Conservation (phyloP, 2,797 vertebrate genomes). For the Tympanoctomys barrerae region DNA sequence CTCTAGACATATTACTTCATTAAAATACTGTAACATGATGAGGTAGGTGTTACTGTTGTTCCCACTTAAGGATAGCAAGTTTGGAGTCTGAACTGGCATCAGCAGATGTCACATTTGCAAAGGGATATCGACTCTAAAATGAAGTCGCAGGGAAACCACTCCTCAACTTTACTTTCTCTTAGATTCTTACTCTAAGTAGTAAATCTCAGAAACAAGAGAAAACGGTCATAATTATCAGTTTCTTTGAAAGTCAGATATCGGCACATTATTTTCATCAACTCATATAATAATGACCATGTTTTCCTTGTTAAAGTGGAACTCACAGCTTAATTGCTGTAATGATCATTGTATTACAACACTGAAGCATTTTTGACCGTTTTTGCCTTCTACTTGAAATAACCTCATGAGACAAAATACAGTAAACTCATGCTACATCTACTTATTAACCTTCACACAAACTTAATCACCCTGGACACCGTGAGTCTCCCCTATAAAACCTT, state of each 20-base stretch:
- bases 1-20: neutral
- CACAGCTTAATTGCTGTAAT: neutral
- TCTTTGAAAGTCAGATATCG: conserved; percentile 33
- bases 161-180: conserved; percentile 17
- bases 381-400: neutral
- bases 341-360: neutral
- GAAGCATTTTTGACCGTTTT: neutral
- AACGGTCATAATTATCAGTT: neutral
- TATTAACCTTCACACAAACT: neutral
- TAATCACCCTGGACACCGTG: neutral
- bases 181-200: neutral
- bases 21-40: neutral
- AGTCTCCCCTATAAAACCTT: conserved; percentile 24
- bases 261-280: conserved; percentile 16
- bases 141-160: neutral
- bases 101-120: neutral
- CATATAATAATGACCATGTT: neutral
- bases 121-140: neutral
- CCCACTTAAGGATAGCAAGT: neutral
- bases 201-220: conserved; percentile 1
- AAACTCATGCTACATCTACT: neutral
- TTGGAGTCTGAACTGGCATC: neutral
- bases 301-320: neutral
- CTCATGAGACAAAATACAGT: neutral
- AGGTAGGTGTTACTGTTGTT: neutral